Evolutionary conservation across 2,888 invertebrate genomes (phyloP).

Genomic region (Nephrotoma appendiculata): DNA sequence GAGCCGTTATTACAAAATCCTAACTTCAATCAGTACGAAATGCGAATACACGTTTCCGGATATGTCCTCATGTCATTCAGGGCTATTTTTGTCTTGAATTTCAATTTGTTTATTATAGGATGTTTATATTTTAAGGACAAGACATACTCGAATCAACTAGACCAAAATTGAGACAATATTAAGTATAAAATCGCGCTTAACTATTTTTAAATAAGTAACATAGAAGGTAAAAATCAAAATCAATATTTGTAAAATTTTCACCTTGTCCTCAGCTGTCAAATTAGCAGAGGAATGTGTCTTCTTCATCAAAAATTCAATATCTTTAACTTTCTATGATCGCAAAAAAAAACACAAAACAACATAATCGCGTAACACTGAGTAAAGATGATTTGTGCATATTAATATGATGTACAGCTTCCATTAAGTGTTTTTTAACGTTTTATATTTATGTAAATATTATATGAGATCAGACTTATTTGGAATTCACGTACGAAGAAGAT

Average conservation of each 20-base stretch:
- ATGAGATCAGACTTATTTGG: neutral
- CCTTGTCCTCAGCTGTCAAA: neutral
- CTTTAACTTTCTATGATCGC: neutral
- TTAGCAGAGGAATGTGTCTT: neutral
- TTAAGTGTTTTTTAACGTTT: neutral
- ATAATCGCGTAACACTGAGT: neutral
- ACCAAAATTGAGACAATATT: no score
- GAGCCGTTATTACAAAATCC: no score
- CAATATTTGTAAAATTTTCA: neutral
- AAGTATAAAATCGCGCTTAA: no score
- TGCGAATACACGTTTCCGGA: no score
- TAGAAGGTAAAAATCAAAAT: neutral
- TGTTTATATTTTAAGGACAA: no score
- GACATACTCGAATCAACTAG: no score
- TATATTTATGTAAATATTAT: neutral
- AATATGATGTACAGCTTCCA: neutral
- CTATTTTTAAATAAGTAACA: no score
- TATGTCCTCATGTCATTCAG: no score
- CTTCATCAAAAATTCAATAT: neutral
- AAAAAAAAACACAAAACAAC: neutral
- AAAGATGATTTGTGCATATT: neutral
- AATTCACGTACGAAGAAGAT: neutral
- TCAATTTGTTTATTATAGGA: no score
- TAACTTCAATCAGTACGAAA: no score
- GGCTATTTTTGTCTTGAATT: no score